phyloP scores from a whole-genome alignment of 2,888 invertebrate species.

The Argyra leucocephala region DNA sequence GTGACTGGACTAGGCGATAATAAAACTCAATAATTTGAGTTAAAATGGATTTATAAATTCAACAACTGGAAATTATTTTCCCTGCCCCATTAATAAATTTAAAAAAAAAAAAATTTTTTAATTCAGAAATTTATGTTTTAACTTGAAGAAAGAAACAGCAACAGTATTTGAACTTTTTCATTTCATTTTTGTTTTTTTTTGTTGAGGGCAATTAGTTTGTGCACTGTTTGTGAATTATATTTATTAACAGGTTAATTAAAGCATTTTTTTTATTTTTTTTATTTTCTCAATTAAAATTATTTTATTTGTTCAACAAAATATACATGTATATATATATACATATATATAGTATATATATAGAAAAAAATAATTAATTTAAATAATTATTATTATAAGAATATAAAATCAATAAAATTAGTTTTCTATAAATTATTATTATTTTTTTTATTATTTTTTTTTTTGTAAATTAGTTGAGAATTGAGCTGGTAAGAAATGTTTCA shows the following conservation, averaged over 20 bases:
- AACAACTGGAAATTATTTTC: too few relatives aligned
- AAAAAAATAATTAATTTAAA: too few relatives aligned
- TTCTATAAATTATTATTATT: background rate
- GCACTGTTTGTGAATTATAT: background rate
- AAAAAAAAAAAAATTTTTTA: too few relatives aligned
- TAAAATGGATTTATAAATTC: too few relatives aligned
- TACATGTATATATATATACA: background rate
- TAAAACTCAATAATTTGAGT: too few relatives aligned
- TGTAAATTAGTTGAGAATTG: background rate
- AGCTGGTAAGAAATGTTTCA: background rate
- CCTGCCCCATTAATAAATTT: too few relatives aligned
- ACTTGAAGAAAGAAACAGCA: background rate
- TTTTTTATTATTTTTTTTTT: background rate
- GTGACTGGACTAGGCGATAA: too few relatives aligned
- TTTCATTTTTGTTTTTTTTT: too few relatives aligned
- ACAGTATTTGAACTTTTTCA: background rate
- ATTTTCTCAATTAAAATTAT: background rate
- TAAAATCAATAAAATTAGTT: background rate
- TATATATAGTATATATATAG: background rate
- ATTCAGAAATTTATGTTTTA: background rate
- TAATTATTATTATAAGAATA: background rate
- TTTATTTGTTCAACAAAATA: slow-evolving; percentile 1
- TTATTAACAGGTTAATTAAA: background rate
- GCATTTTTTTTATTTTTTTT: background rate
- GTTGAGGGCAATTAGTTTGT: background rate